A percentile compares a stretch with the other conserved stretches of the same genome.
Conservation (phyloP, 2,888 invertebrate species). For the Pyrgus malvae region DNA sequence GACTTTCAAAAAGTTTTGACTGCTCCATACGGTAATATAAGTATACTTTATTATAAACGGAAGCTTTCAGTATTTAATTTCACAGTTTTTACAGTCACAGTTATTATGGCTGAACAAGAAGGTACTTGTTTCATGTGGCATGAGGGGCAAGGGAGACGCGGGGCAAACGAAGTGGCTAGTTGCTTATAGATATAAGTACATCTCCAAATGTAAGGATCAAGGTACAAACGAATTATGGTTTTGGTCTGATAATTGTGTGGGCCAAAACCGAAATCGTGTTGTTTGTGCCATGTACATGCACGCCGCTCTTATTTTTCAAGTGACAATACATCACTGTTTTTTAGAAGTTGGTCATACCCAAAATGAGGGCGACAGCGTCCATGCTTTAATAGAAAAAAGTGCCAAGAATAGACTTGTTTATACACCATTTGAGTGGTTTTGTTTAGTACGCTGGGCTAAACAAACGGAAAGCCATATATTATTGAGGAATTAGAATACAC, state of each 20-base stretch:
- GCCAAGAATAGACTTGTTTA: too few species aligned
- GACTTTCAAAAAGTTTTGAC: conserved; percentile 24
- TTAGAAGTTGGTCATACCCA: too few species aligned
- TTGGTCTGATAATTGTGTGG: conserved; percentile 19
- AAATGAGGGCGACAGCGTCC: too few species aligned
- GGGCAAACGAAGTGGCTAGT: conserved; percentile 23
- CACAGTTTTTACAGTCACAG: too few species aligned
- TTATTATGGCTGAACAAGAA: conserved; percentile 28
- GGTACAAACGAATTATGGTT: conserved; percentile 21
- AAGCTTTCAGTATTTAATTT: conserved; percentile 28
- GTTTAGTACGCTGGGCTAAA: too few species aligned
- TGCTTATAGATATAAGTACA: conserved; percentile 14
- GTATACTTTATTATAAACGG: conserved; percentile 21
- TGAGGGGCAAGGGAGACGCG: conserved; percentile 16
- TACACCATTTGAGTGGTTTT: too few species aligned
- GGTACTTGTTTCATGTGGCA: conserved; percentile 25
- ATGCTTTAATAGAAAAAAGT: too few species aligned
- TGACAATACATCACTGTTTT: too few species aligned
- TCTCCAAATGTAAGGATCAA: not conserved
- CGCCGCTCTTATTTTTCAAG: too few species aligned
- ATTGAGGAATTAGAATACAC: too few species aligned
- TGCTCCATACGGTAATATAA: conserved; percentile 14
- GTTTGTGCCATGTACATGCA: conserved; percentile 20
- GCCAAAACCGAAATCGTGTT: conserved; percentile 22
- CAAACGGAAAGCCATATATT: too few species aligned